Evolutionary conservation across 2,888 invertebrate species (phyloP), one percentile per base, ranked within the genome.

Genomic region (Hirtodrosophila cameraria): DNA sequence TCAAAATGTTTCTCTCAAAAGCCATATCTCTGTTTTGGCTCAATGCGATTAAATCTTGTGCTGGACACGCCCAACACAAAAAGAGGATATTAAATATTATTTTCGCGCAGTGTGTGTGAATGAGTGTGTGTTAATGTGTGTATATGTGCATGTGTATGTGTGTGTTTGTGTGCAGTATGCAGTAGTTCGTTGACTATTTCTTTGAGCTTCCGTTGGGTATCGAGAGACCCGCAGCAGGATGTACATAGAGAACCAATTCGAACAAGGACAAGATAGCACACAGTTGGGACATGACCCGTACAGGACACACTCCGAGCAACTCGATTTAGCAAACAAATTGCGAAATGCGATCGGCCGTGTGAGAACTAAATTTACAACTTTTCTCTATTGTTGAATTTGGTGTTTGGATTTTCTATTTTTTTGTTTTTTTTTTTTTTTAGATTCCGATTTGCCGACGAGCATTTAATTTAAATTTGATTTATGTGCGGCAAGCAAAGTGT

Each of bases 391-490:
- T 62, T 55, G 50, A 50, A 50, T 36, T n/a, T 33, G 48, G 49
- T 48, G 55, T 31, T n/a, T n/a, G n/a, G n/a, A n/a, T n/a, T n/a
- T n/a, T n/a, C n/a, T n/a, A n/a, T n/a, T n/a, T n/a, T 58, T 63
- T 33, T 59, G 43, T 57, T 62, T 62, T 33, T 50, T 48, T 49
- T 61, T 61, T 53, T 23, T n/a, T 46, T 62, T 27, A 50, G 48
- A 61, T 39, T 38, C 23, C 49, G 59, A 59, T 59, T 60, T 59
- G 25, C 36, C 48, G 61, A 35, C 41, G 28, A 46, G 52, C 76
- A 75, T 80, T 83, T 79, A 67, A 86, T 83, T 80, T 82, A 79
- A 79, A 82, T 58, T 83, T 80, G 86, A 80, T 82, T 86, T 86
- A 85, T 80, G 58, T 64, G 61, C 55, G 58, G 48, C 46, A 36